A percentile compares a stretch with the other conserved stretches of the same genome.
These are phyloP conservation scores for Callithrix jacchus DNA, from an alignment of 2,113 vertebrate species.

Conservation along the genomic window DNA sequence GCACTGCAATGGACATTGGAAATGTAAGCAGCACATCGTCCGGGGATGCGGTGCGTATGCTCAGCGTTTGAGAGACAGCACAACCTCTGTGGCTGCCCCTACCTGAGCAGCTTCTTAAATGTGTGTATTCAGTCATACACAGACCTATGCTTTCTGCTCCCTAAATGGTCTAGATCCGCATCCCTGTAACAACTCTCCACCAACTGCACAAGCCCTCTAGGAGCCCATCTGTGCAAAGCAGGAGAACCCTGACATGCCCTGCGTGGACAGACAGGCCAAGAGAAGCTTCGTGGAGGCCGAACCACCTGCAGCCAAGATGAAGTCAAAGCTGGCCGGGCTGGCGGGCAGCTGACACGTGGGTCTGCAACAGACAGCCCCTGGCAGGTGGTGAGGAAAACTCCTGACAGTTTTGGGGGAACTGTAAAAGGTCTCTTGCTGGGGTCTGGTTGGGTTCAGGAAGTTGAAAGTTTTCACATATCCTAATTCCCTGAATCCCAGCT, in stretches of 20 bases:
- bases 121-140: neutral
- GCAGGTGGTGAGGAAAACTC: neutral
- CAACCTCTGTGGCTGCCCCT: too few species aligned
- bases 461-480: neutral
- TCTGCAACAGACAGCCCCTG: neutral
- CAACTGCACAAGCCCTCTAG: neutral
- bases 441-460: neutral
- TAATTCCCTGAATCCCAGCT: neutral
- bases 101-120: neutral
- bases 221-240: neutral
- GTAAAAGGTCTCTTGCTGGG: neutral
- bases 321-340: neutral
- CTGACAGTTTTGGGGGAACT: neutral
- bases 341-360: neutral
- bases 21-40: neutral
- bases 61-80: neutral
- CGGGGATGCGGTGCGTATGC: rapidly evolving
- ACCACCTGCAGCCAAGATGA: neutral
- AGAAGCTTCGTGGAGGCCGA: neutral
- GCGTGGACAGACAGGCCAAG: neutral
- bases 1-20: too few species aligned
- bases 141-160: neutral
- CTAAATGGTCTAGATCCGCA: neutral
- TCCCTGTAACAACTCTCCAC: neutral
- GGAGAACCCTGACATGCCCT: neutral